Evolutionary conservation across 2,113 vertebrate genomes (phyloP).

Genomic region (Stercorarius parasiticus): DNA sequence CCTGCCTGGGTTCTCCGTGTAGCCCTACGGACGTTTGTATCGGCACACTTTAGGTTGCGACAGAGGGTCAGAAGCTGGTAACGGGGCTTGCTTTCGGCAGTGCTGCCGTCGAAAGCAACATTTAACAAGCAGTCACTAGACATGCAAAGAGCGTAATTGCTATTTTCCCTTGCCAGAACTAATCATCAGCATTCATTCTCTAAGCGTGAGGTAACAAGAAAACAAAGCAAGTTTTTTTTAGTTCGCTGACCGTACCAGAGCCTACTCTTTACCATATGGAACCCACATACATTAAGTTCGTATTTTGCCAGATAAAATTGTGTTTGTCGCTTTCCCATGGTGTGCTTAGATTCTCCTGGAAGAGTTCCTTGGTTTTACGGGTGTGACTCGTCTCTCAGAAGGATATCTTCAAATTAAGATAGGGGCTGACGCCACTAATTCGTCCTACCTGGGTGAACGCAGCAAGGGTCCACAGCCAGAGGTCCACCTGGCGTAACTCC

Average conservation of each 20-base stretch:
- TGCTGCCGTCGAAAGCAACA: neutral
- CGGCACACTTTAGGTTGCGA: too few species aligned
- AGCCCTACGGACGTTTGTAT: neutral
- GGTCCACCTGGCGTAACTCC: neutral
- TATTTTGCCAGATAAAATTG: neutral
- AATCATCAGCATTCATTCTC: neutral
- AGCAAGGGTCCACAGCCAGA: neutral
- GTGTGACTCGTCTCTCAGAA: neutral
- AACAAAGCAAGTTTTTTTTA: neutral
- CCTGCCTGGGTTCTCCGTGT: neutral
- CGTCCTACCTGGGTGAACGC: neutral
- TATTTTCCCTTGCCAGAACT: neutral
- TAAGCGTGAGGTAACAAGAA: neutral
- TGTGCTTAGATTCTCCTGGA: neutral
- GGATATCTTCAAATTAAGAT: neutral
- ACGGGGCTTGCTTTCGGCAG: too few species aligned
- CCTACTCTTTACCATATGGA: neutral
- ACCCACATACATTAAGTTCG: accelerated
- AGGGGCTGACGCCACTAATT: too few species aligned
- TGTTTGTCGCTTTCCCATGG: neutral
- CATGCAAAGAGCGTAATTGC: neutral
- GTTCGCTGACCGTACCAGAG: neutral
- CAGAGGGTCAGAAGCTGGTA: neutral
- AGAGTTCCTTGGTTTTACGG: neutral
- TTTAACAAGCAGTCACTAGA: accelerated